Evolutionary conservation across 1,140 invertebrate genomes (phyloP), one percentile per base, ranked within the genome.

Genomic region (Temnothorax longispinosus): DNA sequence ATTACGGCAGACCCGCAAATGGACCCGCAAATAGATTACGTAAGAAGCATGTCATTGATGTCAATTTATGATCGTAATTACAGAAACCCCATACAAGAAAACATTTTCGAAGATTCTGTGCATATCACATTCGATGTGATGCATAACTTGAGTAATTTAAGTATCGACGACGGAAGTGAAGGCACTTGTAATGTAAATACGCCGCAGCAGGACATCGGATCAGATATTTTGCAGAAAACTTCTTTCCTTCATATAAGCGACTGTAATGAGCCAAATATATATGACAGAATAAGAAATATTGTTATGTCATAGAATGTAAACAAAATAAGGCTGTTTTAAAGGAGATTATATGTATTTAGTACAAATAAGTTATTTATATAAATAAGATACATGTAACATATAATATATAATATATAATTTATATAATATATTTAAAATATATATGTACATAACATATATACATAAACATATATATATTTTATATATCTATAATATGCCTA

Each of bases 1-100:
- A 93, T 94, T 52, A 65, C 80, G 6, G 18, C 86, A 15, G 89
- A 91, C 13, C 58, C 82, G 21, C 69, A 87, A 27, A 60, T 86
- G 11, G 87, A 93, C n/a, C n/a, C n/a, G n/a, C n/a, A n/a, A n/a
- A 15, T 80, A 32, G 76, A 92, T 56, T 88, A 80, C 58, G 54
- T 72, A 2, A 85, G 54, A 58, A 56, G 41, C 60, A 85, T 93
- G 80, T 86, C 91, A 21, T 60, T 78, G 6, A 27, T 94, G 47
- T 88, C 86, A 0, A 69, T 92, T 38, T 89, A 91, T 4, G 86
- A 76, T 27, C 87, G 76, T 2, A 54, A 91, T 52, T 88, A 87
- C 7, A 77, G 91, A 67, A 44, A 47, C 3, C 32, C 47, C 10
- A 32, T 15, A 21, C 38, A 21, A 4, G 86, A 89, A 32, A 72